phyloP scores from a whole-genome alignment of 30 jellyfish, hydroid and myxozoan species.

The Catostylus mosaicus region DNA sequence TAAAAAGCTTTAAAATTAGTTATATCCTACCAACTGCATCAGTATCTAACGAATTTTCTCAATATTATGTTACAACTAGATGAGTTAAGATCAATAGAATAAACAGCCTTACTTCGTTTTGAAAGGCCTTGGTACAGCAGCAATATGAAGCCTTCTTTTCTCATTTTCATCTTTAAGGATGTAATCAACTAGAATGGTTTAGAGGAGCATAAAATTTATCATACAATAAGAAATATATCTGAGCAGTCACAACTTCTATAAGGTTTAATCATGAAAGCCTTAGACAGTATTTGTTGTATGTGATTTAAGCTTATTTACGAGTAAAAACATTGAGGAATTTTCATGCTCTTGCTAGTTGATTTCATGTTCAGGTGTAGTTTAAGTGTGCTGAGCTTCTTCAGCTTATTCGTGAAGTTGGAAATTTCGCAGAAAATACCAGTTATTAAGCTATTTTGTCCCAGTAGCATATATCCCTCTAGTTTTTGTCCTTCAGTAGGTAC shows the following conservation, averaged over 20 bases:
- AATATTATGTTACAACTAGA: neutral
- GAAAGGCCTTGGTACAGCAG: slow-evolving; percentile 73
- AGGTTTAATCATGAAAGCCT: neutral
- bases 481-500: too few relatives aligned
- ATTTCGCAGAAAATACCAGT: too few relatives aligned
- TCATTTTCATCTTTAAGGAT: slow-evolving; percentile 88
- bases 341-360: too few relatives aligned
- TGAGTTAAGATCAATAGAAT: neutral
- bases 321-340: too few relatives aligned
- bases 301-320: neutral
- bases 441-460: too few relatives aligned
- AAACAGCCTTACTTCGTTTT: slow-evolving; percentile 44
- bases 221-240: neutral
- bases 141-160: slow-evolving; percentile 68
- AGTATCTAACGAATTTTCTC: too few relatives aligned
- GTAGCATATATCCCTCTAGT: too few relatives aligned
- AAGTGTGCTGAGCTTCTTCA: too few relatives aligned
- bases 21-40: too few relatives aligned
- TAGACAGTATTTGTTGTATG: neutral
- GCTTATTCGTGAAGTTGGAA: too few relatives aligned
- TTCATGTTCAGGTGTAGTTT: too few relatives aligned
- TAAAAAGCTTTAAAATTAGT: too few relatives aligned
- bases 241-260: neutral
- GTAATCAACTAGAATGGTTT: slow-evolving; percentile 74
- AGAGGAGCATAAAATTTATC: neutral